These are phyloP conservation scores for Phymastichus coffea DNA, from an alignment of 1,140 invertebrate genomes.

Conservation along the genomic window DNA sequence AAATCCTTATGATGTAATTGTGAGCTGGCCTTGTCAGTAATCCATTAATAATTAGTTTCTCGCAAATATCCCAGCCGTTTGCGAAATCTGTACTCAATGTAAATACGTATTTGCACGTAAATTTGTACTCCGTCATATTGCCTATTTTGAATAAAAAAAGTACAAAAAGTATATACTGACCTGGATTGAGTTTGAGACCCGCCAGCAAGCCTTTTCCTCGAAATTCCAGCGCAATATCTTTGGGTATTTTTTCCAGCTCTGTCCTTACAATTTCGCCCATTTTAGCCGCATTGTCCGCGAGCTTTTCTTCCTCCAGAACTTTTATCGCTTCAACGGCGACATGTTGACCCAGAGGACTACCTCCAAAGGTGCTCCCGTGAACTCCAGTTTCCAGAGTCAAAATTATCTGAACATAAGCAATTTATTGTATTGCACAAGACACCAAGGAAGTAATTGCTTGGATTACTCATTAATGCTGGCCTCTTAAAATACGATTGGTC, in stretches of 20 bases:
- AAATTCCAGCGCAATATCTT: slow-evolving; percentile 65
- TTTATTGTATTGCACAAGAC: no score
- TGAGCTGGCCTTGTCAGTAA: slow-evolving; percentile 77
- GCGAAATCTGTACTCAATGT: slow-evolving; percentile 54
- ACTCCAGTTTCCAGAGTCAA: slow-evolving; percentile 73
- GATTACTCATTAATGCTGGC: no score
- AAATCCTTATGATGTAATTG: slow-evolving; percentile 73
- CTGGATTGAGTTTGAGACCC: slow-evolving; percentile 71
- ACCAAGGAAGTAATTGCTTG: no score
- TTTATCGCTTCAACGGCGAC: slow-evolving; percentile 63
- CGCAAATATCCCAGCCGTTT: slow-evolving; percentile 69
- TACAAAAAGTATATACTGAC: slow-evolving; percentile 47
- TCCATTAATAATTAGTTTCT: slow-evolving; percentile 66
- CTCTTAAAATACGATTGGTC: no score
- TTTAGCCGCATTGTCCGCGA: slow-evolving; percentile 70
- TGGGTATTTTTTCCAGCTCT: slow-evolving; percentile 64
- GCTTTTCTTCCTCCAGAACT: slow-evolving; percentile 71
- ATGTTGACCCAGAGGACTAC: slow-evolving; percentile 76
- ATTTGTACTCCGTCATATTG: no score
- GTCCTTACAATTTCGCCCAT: slow-evolving; percentile 67
- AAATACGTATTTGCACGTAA: no score
- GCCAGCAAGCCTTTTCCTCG: slow-evolving; percentile 76
- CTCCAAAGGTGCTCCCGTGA: slow-evolving; percentile 84
- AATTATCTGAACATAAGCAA: no score
- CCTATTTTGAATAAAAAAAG: neutral